Conservation (phyloP, 2,797 vertebrate species). For the Pitangus sulphuratus region DNA sequence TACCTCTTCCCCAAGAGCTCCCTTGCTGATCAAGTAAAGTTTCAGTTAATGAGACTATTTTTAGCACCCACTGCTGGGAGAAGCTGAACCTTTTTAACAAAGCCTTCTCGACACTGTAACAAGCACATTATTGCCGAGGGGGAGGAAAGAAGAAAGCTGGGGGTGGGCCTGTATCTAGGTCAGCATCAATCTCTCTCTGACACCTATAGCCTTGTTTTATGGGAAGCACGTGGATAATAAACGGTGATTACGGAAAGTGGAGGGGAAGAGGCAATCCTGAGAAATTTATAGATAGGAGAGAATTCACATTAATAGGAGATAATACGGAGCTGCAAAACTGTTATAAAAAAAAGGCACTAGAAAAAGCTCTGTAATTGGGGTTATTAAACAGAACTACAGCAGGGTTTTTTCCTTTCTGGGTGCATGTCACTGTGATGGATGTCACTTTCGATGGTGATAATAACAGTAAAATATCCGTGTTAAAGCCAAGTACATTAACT, state of each 20-base stretch:
- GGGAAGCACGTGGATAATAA: constrained; percentile 31
- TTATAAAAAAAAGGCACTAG: constrained; percentile 59
- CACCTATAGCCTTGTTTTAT: constrained; percentile 44
- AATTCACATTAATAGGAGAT: constrained; percentile 41
- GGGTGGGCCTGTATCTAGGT: constrained; percentile 28
- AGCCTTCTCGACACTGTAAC: not conserved
- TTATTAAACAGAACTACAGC: constrained; percentile 43
- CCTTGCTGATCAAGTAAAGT: not conserved
- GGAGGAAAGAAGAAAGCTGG: not conserved
- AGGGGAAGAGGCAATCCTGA: constrained; percentile 46
- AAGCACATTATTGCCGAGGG: not conserved
- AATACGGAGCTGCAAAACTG: constrained; percentile 30
- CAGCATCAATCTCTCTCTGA: constrained; percentile 31
- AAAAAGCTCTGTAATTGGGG: constrained; percentile 46
- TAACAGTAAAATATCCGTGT: constrained; percentile 41
- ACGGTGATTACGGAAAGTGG: constrained; percentile 5
- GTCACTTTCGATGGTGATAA: constrained; percentile 47
- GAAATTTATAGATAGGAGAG: constrained; percentile 41
- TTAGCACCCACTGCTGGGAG: not conserved
- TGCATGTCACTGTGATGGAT: constrained; percentile 37
- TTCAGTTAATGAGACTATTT: constrained; percentile 31
- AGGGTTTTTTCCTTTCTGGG: not conserved
- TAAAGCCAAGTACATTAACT: constrained; percentile 62
- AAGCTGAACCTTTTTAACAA: constrained; percentile 37
- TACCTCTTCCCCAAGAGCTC: not conserved